These are phyloP conservation scores for Pantelozetes paolii DNA, from an alignment of 2,888 invertebrate species.

Conservation along the genomic window DNA sequence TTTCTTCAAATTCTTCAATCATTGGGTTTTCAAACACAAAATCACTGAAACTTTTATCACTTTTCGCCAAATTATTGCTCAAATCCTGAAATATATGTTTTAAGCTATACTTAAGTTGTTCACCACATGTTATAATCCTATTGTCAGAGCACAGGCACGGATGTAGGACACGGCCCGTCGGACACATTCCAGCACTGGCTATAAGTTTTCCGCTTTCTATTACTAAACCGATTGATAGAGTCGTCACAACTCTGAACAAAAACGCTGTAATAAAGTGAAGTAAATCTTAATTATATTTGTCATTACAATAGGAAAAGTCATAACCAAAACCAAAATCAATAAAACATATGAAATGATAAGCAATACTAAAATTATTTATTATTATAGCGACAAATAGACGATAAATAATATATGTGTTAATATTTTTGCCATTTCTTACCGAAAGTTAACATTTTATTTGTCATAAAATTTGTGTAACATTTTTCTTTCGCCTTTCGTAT, in stretches of 20 bases:
- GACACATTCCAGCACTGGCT: constrained; percentile 31
- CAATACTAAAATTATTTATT: background rate
- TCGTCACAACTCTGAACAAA: constrained; percentile 16
- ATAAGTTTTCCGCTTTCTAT: background rate
- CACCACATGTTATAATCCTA: constrained; percentile 31
- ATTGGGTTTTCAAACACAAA: constrained; percentile 31
- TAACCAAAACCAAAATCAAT: background rate
- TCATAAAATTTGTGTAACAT: background rate
- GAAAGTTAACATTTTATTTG: background rate
- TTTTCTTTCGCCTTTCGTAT: background rate
- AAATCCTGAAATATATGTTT: constrained; percentile 34
- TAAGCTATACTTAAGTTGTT: constrained; percentile 31
- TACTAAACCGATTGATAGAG: background rate
- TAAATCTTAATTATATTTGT: too few species aligned
- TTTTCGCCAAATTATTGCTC: constrained; percentile 9
- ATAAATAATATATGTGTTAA: background rate
- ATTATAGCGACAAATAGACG: background rate
- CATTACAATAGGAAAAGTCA: background rate
- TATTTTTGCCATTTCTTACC: background rate
- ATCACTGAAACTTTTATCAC: constrained; percentile 24
- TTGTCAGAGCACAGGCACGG: constrained; percentile 37
- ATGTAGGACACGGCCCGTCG: background rate
- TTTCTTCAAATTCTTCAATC: constrained; percentile 31
- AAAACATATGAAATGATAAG: background rate
- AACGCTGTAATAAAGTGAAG: too few species aligned